Conservation (phyloP, 2,113 vertebrate genomes). For the Brachypteracias leptosomus region DNA sequence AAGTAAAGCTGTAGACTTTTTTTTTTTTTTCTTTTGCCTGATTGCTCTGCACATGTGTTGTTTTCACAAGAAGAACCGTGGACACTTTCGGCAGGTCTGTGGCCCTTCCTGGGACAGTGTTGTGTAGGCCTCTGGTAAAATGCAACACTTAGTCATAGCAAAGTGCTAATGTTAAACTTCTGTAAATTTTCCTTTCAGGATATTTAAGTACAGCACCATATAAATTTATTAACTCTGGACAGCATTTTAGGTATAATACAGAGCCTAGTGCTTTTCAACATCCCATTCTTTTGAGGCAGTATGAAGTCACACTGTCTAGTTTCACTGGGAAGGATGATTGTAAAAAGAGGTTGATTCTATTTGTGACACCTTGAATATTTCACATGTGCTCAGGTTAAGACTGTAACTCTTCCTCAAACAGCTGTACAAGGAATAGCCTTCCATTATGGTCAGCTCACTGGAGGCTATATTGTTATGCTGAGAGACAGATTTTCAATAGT, state of each 20-base stretch:
- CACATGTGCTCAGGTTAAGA: neutral
- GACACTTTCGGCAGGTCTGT: neutral
- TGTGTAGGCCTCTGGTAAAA: slow-evolving; percentile 11
- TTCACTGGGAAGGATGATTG: neutral
- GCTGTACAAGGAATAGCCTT: neutral
- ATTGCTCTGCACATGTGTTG: neutral
- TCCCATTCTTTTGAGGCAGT: neutral
- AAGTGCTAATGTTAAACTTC: slow-evolving; percentile 40
- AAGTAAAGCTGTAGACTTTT: neutral
- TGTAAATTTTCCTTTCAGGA: slow-evolving; percentile 30
- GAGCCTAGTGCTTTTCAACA: slow-evolving; percentile 11
- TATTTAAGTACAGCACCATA: slow-evolving; percentile 7
- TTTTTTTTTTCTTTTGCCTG: neutral
- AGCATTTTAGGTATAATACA: neutral
- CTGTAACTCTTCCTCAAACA: neutral
- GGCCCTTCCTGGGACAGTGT: neutral
- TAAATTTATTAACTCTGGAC: slow-evolving; percentile 37
- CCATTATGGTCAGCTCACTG: neutral
- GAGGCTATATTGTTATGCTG: neutral
- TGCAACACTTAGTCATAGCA: slow-evolving; percentile 24
- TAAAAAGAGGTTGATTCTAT: neutral
- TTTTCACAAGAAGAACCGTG: neutral
- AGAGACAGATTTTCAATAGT: neutral
- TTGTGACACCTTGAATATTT: neutral
- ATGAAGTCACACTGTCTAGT: neutral